A percentile compares a stretch with the other conserved stretches of the same genome.
These are phyloP conservation scores for Plagodis pulveraria DNA, from an alignment of 2,888 invertebrate species.

Conservation along the genomic window DNA sequence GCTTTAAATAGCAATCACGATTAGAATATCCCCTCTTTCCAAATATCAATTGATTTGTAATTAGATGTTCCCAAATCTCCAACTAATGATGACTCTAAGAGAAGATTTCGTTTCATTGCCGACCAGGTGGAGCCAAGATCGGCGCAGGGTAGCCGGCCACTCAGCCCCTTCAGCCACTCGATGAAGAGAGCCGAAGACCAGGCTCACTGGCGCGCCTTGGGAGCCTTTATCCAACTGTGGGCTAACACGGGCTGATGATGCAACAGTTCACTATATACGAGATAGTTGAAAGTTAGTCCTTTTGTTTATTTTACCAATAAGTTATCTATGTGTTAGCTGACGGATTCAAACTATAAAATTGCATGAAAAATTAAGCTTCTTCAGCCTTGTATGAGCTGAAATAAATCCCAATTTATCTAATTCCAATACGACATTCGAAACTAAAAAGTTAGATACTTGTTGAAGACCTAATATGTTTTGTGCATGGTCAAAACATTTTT, in stretches of 20 bases:
- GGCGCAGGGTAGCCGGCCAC: constrained; percentile 25
- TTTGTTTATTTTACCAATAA: constrained; percentile 10
- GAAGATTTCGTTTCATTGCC: constrained; percentile 17
- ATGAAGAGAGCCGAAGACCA: constrained; percentile 28
- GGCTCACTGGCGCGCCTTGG: constrained; percentile 23
- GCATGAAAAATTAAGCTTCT: no score
- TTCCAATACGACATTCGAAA: no score
- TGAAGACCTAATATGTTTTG: no score
- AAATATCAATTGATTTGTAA: no score
- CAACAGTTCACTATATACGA: constrained; percentile 31
- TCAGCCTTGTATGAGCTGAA: no score
- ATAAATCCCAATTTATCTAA: no score
- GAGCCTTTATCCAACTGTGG: constrained; percentile 25
- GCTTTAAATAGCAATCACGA: no score
- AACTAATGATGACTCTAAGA: constrained; percentile 10
- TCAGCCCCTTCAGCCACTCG: constrained; percentile 15
- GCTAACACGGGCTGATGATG: constrained; percentile 30
- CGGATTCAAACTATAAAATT: no score
- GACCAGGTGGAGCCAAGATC: constrained; percentile 22
- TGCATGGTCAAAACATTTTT: no score
- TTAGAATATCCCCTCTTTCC: no score
- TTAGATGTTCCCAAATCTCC: neutral
- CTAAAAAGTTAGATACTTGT: no score
- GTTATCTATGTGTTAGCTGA: neutral
- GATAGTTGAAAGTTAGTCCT: constrained; percentile 30